Evolutionary conservation across 2,113 vertebrate genomes (phyloP).

Genomic region (Morphnarchus princeps): DNA sequence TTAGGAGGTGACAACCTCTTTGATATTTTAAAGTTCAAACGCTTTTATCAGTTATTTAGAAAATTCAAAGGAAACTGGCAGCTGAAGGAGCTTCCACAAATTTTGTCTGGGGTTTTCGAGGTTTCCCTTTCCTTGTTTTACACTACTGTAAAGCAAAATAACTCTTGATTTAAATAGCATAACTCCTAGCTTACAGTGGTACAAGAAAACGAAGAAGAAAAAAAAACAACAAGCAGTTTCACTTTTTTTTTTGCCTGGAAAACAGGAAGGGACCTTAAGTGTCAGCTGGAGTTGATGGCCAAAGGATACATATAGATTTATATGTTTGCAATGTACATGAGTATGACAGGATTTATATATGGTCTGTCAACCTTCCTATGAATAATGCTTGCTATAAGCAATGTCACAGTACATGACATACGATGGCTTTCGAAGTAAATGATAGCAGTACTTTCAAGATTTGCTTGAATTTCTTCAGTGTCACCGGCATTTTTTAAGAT

Average conservation of each 20-base stretch:
- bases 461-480: not conserved
- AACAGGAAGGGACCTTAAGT: not conserved
- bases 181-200: not conserved
- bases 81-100: not conserved
- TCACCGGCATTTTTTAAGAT: not conserved
- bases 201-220: not conserved
- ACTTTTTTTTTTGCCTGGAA: not conserved
- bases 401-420: not conserved
- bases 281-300: not conserved
- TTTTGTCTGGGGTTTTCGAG: not conserved
- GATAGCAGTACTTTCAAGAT: not conserved
- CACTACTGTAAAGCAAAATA: not conserved
- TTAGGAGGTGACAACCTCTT: not conserved
- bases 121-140: not conserved
- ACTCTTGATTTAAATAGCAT: not conserved
- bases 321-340: not conserved
- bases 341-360: not conserved
- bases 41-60: not conserved
- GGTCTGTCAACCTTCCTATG: not conserved
- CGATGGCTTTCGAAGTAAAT: not conserved
- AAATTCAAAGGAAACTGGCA: not conserved
- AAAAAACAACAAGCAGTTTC: not conserved
- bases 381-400: not conserved
- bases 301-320: not conserved
- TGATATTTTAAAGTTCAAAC: not conserved